Conservation (phyloP, 2,113 vertebrate genomes). For the Nycticebus coucang region DNA sequence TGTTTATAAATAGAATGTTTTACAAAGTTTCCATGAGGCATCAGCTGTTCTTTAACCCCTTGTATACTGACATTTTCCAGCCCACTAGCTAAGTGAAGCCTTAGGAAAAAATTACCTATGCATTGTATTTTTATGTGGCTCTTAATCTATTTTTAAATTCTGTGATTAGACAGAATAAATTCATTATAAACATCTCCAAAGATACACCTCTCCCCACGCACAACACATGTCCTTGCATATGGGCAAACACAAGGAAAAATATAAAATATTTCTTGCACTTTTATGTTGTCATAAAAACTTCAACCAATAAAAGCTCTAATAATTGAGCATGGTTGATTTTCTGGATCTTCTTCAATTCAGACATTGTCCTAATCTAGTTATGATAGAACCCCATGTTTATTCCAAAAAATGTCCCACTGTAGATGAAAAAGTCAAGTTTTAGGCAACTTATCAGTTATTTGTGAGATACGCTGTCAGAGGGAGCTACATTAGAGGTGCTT, state of each 20-base stretch:
- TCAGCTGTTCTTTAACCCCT: conserved; percentile 82
- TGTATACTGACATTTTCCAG: conserved; percentile 71
- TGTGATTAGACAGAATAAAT: neutral
- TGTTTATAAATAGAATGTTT: conserved; percentile 85
- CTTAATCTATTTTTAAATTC: conserved; percentile 50
- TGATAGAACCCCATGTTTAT: rapidly evolving
- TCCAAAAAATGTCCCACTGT: neutral
- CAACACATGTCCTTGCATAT: neutral
- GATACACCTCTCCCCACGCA: neutral
- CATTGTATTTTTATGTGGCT: conserved; percentile 69
- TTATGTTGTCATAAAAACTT: neutral
- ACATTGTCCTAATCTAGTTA: neutral
- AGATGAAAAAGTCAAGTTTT: neutral
- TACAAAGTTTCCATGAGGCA: conserved; percentile 83
- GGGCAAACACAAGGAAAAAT: neutral
- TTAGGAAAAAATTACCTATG: conserved; percentile 77
- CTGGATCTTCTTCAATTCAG: neutral
- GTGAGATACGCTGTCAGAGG: neutral
- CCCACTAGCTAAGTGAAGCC: conserved; percentile 68
- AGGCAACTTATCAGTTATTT: neutral
- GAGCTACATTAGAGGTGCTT: neutral
- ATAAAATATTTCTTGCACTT: neutral
- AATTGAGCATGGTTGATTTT: neutral
- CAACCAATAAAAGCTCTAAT: neutral
- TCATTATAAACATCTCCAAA: neutral